Conservation (phyloP, 2,113 vertebrate species). For the Mobula birostris region DNA sequence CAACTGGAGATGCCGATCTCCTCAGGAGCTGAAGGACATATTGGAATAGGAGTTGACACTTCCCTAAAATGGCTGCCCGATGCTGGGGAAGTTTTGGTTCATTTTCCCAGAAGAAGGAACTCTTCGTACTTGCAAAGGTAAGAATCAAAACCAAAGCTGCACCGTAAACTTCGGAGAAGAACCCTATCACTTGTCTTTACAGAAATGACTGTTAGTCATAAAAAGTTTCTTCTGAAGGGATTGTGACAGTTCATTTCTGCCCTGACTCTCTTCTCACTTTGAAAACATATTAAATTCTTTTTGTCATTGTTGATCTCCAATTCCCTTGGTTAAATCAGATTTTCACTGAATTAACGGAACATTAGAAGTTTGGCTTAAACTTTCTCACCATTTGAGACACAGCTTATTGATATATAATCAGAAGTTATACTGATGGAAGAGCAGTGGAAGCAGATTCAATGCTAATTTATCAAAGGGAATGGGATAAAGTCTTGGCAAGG, state of each 20-base stretch:
- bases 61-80: slow-evolving; percentile 45
- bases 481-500: too few relatives aligned
- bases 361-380: neutral
- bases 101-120: slow-evolving; percentile 43
- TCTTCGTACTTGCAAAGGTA: slow-evolving; percentile 64
- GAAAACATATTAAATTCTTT: neutral
- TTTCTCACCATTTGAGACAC: neutral
- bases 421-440: too few relatives aligned
- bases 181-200: neutral
- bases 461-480: too few relatives aligned
- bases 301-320: neutral
- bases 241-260: neutral
- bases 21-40: slow-evolving; percentile 49
- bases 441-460: too few relatives aligned
- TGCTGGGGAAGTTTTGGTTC: slow-evolving; percentile 41
- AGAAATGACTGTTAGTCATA: neutral
- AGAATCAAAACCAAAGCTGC: slow-evolving; percentile 40
- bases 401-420: neutral
- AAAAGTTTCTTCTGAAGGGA: neutral
- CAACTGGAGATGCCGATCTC: slow-evolving; percentile 50
- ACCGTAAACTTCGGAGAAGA: neutral
- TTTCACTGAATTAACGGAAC: neutral
- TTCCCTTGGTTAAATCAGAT: neutral
- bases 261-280: neutral
- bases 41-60: slow-evolving; percentile 41